Base-by-base conservation (phyloP, 2,113 vertebrate genomes). In the Microcebus ravelobensis region DNA sequence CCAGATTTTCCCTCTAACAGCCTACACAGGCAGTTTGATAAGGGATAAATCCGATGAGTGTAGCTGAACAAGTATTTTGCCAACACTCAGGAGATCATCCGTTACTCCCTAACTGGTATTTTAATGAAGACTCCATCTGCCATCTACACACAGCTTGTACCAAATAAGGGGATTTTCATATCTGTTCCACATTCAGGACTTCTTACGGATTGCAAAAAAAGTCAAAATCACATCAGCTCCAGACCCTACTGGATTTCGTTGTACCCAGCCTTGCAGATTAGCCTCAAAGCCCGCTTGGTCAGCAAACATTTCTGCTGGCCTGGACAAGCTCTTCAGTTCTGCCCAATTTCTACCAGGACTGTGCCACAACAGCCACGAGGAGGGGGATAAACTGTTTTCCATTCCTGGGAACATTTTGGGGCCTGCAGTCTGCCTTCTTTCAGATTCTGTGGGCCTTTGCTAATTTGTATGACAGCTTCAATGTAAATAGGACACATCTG, bases 401-500 rank as follows among this genome's bases (percentile, higher is more conserved):
- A 88, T 65, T 84, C 68, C 87, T 77, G 70, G 20, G 93, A 94
- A 39, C 18, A 13, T 27, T 80, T 77, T 1, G 2, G 86, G 76
- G 83, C 76, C 59, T 15, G 83, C 59, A 84, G 95, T 81, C 96
- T 93, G 92, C 94, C 96, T 96, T 97, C 87, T 93, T 94, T 97
- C 97, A 98, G 96, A 90, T 36, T 68, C 95, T 70, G 55, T 36
- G 76, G 89, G 96, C 86, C 59, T 97, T 90, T 87, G 90, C 95
- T 95, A 97, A 96, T 90, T 97, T 97, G 95, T 95, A 76, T 97
- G 97, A 98, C 97, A 97, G 96, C 96, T 94, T 97, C 96, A 95
- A 92, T 97, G 96, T 97, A 97, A 97, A 98, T 97, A 97, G 94
- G 97, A 96, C 94, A 97, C 97, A 97, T 96, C 95, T 98, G 97